These are phyloP conservation scores for Neodiprion pinetum DNA, from an alignment of 1,140 invertebrate species.

Conservation along the genomic window DNA sequence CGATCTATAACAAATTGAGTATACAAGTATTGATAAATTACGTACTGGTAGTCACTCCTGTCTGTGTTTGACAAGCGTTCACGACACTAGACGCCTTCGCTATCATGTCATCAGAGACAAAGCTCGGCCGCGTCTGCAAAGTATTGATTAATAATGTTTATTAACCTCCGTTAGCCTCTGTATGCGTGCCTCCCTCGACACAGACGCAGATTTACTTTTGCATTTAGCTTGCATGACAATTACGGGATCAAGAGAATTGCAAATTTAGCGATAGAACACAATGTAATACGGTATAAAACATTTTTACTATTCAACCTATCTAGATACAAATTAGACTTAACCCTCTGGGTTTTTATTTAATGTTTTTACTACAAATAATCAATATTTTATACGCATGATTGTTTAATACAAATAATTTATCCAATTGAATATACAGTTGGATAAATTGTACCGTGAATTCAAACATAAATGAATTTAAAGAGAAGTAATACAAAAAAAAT, in stretches of 20 bases:
- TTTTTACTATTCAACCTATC: background rate
- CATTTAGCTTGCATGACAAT: background rate
- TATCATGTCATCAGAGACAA: conserved; percentile 55
- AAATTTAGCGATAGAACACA: background rate
- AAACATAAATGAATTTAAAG: too few species aligned
- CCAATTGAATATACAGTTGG: too few species aligned
- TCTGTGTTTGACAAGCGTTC: conserved; percentile 54
- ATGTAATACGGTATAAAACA: background rate
- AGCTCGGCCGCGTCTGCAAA: conserved; percentile 47
- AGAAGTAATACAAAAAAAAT: too few species aligned
- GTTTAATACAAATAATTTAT: too few species aligned
- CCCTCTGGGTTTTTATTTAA: too few species aligned
- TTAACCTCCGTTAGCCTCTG: background rate
- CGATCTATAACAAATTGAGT: too few species aligned
- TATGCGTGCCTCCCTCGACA: background rate
- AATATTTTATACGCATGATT: too few species aligned
- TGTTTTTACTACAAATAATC: too few species aligned
- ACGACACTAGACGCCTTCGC: conserved; percentile 48
- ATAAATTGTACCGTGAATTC: too few species aligned
- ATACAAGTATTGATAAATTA: background rate
- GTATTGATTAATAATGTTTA: conserved; percentile 9
- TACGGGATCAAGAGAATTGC: background rate
- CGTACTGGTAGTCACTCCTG: conserved; percentile 50
- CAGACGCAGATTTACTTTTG: too few species aligned
- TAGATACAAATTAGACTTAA: background rate